Conservation (phyloP, 1,140 invertebrate species). For the Dinothrombium tinctorium region DNA sequence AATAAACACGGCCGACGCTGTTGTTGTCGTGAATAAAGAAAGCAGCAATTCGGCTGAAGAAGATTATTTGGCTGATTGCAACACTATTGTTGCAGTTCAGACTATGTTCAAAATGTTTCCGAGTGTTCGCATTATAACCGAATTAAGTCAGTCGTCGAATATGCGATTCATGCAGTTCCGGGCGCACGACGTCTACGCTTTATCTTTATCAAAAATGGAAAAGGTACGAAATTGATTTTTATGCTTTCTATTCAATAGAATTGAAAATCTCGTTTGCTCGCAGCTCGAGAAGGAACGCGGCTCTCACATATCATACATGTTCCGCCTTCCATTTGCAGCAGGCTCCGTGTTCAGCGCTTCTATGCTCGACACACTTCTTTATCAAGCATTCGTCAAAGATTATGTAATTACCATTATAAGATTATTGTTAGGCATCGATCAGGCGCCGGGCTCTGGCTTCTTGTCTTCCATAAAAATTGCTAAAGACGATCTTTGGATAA, state of each 20-base stretch:
- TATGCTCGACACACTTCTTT: slow-evolving; percentile 34
- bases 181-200: slow-evolving; percentile 82
- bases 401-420: slow-evolving; percentile 94
- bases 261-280: slow-evolving; percentile 17
- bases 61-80: slow-evolving; percentile 82
- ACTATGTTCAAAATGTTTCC: slow-evolving; percentile 99
- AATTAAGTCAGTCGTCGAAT: slow-evolving; percentile 89
- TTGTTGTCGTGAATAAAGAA: slow-evolving; percentile 97
- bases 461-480: slow-evolving; percentile 83
- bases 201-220: slow-evolving; percentile 94
- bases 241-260: too few species aligned
- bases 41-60: slow-evolving; percentile 82
- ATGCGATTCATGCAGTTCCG: slow-evolving; percentile 99
- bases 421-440: slow-evolving; percentile 70
- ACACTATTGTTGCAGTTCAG: slow-evolving; percentile 93
- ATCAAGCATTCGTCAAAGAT: slow-evolving; percentile 79
- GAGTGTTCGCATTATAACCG: slow-evolving; percentile 88
- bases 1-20: slow-evolving; percentile 81
- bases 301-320: slow-evolving; percentile 99
- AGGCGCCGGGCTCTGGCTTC: slow-evolving; percentile 87
- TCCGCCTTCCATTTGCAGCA: slow-evolving; percentile 85
- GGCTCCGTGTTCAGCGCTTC: slow-evolving; percentile 77
- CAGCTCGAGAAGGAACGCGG: slow-evolving; percentile 89
- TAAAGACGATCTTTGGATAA: slow-evolving; percentile 92
- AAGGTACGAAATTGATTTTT: too few species aligned